Conservation (phyloP, 2,888 invertebrate species). For the Gnatocerus cornutus region DNA sequence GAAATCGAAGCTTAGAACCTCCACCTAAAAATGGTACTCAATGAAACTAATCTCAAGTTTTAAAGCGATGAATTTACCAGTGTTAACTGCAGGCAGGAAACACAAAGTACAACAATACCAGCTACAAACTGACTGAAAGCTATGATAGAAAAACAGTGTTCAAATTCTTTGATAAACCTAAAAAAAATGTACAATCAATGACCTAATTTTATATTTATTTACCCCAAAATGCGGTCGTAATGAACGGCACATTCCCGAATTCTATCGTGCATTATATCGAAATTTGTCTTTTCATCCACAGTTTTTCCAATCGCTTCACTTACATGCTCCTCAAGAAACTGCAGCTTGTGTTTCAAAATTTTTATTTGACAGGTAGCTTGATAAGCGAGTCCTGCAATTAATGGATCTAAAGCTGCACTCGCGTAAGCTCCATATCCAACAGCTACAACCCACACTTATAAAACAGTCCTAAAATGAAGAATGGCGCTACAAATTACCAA, state of each 20-base stretch:
- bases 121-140: conserved; percentile 7
- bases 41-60: no score
- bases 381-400: conserved; percentile 27
- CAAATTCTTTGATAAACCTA: conserved; percentile 11
- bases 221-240: conserved; percentile 27
- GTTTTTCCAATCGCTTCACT: conserved; percentile 9
- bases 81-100: conserved; percentile 11
- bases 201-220: not conserved
- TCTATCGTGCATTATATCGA: not conserved
- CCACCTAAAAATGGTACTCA: conserved; percentile 24
- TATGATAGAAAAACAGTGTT: conserved; percentile 1
- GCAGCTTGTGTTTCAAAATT: conserved; percentile 38
- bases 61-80: not conserved
- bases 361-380: conserved; percentile 30
- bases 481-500: conserved; percentile 12
- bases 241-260: conserved; percentile 24
- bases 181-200: not conserved
- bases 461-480: not conserved
- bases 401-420: conserved; percentile 22
- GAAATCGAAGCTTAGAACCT: conserved; percentile 23
- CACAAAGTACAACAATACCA: conserved; percentile 7
- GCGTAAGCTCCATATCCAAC: conserved; percentile 32
- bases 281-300: not conserved
- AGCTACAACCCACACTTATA: conserved; percentile 9
- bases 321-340: conserved; percentile 14